These are phyloP conservation scores for Cyanocitta stelleri DNA, from an alignment of 2,113 vertebrate species.

Conservation along the genomic window DNA sequence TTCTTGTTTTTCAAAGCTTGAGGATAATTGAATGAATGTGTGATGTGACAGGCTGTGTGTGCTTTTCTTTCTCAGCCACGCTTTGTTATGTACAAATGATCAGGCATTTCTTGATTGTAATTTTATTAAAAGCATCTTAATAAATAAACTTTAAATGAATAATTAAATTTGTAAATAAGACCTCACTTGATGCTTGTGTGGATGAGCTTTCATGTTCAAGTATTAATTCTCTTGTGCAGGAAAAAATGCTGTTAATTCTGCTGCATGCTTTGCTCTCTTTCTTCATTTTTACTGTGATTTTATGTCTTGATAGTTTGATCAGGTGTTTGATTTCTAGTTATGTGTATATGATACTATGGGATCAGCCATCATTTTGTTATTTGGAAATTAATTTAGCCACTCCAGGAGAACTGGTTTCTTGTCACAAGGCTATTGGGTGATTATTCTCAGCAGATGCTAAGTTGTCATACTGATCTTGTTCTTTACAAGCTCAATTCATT, in stretches of 20 bases:
- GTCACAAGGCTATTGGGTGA: neutral
- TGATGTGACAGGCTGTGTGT: neutral
- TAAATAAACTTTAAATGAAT: slow-evolving; percentile 53
- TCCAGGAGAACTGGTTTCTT: neutral
- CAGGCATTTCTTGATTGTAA: slow-evolving; percentile 1
- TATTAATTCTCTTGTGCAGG: neutral
- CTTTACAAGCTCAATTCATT: neutral
- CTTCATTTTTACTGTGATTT: slow-evolving; percentile 36
- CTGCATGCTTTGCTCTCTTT: neutral
- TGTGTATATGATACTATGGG: neutral
- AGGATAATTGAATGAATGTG: slow-evolving; percentile 51
- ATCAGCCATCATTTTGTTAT: neutral
- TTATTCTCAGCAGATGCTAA: neutral
- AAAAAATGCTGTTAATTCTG: slow-evolving; percentile 1
- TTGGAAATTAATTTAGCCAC: neutral
- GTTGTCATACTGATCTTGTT: neutral
- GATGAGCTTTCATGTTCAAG: slow-evolving; percentile 50
- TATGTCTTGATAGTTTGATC: neutral
- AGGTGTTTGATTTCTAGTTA: slow-evolving; percentile 15
- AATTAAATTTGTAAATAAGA: slow-evolving; percentile 64
- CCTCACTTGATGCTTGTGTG: neutral
- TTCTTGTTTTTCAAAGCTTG: slow-evolving; percentile 55
- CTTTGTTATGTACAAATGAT: slow-evolving; percentile 2
- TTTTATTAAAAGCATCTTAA: slow-evolving; percentile 37
- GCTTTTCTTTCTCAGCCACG: slow-evolving; percentile 1